Conservation (phyloP, 2,113 vertebrate species). For the Paramisgurnus dabryanus region DNA sequence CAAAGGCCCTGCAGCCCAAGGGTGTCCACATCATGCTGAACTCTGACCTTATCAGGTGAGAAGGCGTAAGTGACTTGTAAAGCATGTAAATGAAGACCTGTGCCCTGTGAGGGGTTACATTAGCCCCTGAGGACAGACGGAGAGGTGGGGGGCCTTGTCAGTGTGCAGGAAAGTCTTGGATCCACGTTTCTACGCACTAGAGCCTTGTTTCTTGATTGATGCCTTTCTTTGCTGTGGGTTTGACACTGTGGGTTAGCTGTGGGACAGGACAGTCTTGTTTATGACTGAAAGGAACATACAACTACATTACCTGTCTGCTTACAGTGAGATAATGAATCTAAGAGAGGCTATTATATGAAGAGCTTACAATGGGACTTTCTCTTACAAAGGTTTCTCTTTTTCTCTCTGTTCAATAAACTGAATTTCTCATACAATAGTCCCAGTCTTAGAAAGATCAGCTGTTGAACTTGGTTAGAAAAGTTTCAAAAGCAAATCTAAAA, state of each 20-base stretch:
- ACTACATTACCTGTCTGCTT: conserved; percentile 9
- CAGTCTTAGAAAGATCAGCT: background rate
- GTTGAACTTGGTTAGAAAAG: too few species aligned
- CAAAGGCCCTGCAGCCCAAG: conserved; percentile 43
- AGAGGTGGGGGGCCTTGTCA: conserved; percentile 5
- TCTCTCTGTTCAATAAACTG: background rate
- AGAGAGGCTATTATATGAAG: conserved; percentile 10
- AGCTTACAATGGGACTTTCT: background rate
- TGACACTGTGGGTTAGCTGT: background rate
- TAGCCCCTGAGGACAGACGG: conserved; percentile 25
- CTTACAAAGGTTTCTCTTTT: background rate
- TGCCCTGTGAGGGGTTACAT: conserved; percentile 33
- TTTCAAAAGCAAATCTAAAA: background rate
- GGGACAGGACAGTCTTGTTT: background rate
- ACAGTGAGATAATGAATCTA: background rate
- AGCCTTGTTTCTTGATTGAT: conserved; percentile 15
- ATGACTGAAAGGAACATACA: background rate
- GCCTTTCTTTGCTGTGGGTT: background rate
- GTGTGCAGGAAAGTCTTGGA: conserved; percentile 6
- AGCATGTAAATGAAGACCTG: conserved; percentile 55
- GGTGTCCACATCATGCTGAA: conserved; percentile 8
- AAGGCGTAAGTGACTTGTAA: conserved; percentile 65
- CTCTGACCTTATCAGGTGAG: conserved; percentile 64
- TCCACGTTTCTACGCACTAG: background rate
- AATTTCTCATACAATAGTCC: background rate